phyloP scores from a whole-genome alignment of 1,140 invertebrate genomes.

The Drosophila varians region DNA sequence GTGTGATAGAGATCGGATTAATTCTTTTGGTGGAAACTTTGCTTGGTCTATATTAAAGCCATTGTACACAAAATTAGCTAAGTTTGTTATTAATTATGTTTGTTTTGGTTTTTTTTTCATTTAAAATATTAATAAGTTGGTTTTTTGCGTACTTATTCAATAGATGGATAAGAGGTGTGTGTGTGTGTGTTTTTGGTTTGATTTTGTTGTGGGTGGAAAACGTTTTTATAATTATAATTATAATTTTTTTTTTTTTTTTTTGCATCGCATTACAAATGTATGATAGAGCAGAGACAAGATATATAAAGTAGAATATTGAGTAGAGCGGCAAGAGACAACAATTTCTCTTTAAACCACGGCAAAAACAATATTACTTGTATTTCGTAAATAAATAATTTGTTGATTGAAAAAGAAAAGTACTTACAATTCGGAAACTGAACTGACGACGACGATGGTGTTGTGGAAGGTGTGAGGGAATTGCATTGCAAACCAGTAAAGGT shows the following conservation, averaged over 20 bases:
- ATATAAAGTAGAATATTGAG: conserved; percentile 60
- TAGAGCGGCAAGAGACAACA: conserved; percentile 44
- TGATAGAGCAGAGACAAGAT: conserved; percentile 64
- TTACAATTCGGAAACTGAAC: conserved; percentile 82
- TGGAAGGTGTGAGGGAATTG: conserved; percentile 38
- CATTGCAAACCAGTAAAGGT: conserved; percentile 20
- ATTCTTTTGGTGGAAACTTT: conserved; percentile 42
- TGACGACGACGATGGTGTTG: conserved; percentile 60
- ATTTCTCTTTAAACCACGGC: conserved; percentile 38
- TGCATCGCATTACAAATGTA: conserved; percentile 82
- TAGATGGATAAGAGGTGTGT: conserved; percentile 68
- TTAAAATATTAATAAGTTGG: conserved; percentile 68
- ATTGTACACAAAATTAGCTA: conserved; percentile 82
- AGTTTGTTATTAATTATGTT: conserved; percentile 72
- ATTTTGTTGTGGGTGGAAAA: conserved; percentile 60
- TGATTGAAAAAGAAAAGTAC: conserved; percentile 77
- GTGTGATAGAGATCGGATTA: conserved; percentile 60
- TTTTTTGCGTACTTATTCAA: conserved; percentile 69
- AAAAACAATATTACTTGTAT: conserved; percentile 42
- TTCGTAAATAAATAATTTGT: conserved; percentile 46
- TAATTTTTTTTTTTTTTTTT: conserved; percentile 15
- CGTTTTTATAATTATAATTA: conserved; percentile 21
- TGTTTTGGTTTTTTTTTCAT: conserved; percentile 54
- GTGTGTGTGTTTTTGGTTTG: conserved; percentile 32
- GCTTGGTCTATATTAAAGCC: conserved; percentile 71